Base-by-base conservation (phyloP, 2,113 vertebrate genomes). In the Eonycteris spelaea region DNA sequence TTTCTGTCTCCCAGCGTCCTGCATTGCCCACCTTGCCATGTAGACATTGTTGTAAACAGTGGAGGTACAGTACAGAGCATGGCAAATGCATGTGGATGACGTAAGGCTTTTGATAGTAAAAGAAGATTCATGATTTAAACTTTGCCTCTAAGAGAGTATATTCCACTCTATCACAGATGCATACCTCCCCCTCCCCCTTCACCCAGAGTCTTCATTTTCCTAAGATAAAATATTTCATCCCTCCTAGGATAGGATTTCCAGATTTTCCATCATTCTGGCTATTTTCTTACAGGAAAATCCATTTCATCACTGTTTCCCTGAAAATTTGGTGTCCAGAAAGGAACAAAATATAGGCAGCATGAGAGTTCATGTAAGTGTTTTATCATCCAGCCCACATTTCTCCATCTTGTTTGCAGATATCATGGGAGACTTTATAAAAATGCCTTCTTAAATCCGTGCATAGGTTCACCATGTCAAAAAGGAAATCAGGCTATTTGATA, bases 311-410 rank as follows among this genome's bases (percentile, higher is more conserved):
- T 59, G 24, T 86, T 35, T 94, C 18, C 63, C 68, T 88, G 38
- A 82, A 95, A 96, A 67, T 95, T 33, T 95, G 30, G 19, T 95
- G 74, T 86, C 48, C 57, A 65, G 43, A 87, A 77, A 93, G 48
- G 43, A 89, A 78, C 35, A 90, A 95, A 94, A 95, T 75, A 86
- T 22, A 86, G 91, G 82, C 40, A 77, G 84, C 65, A 53, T 6
- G 73, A 97, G 70, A 95, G 22, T 86, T 95, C 68, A 55, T n/a
- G 0, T 30, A 73, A 87, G 35, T 75, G 7, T 78, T 88, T 79
- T 71, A 57, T 80, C 80, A 95, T 91, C 61, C 48, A 86, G 13
- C 26, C 35, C 40, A 78, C 5, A 74, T 86, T 96, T 93, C 59
- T 73, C 59, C n/a, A 21, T 57, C 43, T 74, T 83, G 51, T 59